A percentile compares a stretch with the other conserved stretches of the same genome.
These are phyloP conservation scores for Smittia sp. DNA, from an alignment of 2,888 invertebrate species.

Conservation along the genomic window DNA sequence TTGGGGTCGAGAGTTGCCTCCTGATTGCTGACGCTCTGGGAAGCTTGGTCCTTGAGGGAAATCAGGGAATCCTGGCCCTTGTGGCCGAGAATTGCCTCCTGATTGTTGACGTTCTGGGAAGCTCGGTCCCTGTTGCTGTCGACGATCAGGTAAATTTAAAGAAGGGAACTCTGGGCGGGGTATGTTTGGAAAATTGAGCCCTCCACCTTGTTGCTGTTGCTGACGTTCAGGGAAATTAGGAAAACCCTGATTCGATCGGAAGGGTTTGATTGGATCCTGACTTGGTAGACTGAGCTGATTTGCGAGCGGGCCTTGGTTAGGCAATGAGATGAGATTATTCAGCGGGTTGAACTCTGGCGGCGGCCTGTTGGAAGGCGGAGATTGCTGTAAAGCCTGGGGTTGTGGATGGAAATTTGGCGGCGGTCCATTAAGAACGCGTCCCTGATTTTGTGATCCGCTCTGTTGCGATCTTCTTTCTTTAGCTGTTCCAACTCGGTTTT, in stretches of 20 bases:
- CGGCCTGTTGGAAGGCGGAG: neutral
- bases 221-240: slow-evolving; percentile 44
- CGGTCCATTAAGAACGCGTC: slow-evolving; percentile 21
- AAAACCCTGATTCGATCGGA: slow-evolving; percentile 43
- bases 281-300: slow-evolving; percentile 42
- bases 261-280: slow-evolving; percentile 42
- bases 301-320: slow-evolving; percentile 42
- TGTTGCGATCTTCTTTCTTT: slow-evolving; percentile 26
- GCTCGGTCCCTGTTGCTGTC: slow-evolving; percentile 23
- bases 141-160: neutral
- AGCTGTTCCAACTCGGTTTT: slow-evolving; percentile 41
- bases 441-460: slow-evolving; percentile 1
- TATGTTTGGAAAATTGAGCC: slow-evolving; percentile 42
- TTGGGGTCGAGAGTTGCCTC: neutral
- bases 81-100: neutral
- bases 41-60: slow-evolving; percentile 42
- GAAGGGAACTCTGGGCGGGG: slow-evolving; percentile 40
- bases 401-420: slow-evolving; percentile 32
- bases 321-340: slow-evolving; percentile 25
- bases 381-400: slow-evolving; percentile 22
- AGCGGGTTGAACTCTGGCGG: slow-evolving; percentile 36
- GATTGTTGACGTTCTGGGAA: slow-evolving; percentile 20
- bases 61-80: neutral
- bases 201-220: slow-evolving; percentile 43
- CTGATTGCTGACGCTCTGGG: slow-evolving; percentile 40